Conservation (phyloP, 2,797 vertebrate genomes). For the Manis crassicaudata region DNA sequence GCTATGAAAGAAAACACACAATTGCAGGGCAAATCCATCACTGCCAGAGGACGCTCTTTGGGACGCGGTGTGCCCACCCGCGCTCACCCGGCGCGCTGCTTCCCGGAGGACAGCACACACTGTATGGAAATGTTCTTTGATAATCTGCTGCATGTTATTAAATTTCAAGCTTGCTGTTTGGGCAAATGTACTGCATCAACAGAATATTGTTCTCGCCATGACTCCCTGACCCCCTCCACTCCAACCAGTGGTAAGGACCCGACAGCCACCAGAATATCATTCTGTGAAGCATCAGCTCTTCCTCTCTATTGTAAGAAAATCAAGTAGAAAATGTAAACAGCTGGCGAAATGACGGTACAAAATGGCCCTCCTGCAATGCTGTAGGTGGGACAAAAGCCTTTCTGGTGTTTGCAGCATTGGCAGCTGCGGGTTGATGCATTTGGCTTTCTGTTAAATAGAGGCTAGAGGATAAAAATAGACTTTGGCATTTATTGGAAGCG, state of each 20-base stretch:
- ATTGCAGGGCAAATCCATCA: fast-evolving
- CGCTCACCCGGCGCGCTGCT: fast-evolving
- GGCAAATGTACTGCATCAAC: fast-evolving
- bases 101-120: fast-evolving
- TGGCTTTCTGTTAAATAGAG: conserved; percentile 67
- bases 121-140: neutral
- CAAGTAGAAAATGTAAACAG: neutral
- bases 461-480: conserved; percentile 75
- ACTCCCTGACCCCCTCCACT: neutral
- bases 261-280: neutral
- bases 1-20: neutral
- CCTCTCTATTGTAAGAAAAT: neutral
- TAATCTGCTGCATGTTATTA: neutral
- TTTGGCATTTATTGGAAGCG: conserved; percentile 71
- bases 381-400: conserved; percentile 55
- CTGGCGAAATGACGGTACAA: neutral
- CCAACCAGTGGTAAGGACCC: neutral
- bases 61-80: fast-evolving
- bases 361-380: neutral
- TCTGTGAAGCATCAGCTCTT: neutral
- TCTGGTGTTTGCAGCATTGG: conserved; percentile 3
- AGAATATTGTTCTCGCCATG: fast-evolving
- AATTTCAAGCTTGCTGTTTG: neutral
- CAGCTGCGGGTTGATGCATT: conserved; percentile 66
- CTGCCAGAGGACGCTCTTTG: fast-evolving